These are phyloP conservation scores for Saturnia japonica DNA, from an alignment of 2,888 invertebrate genomes.

Conservation along the genomic window DNA sequence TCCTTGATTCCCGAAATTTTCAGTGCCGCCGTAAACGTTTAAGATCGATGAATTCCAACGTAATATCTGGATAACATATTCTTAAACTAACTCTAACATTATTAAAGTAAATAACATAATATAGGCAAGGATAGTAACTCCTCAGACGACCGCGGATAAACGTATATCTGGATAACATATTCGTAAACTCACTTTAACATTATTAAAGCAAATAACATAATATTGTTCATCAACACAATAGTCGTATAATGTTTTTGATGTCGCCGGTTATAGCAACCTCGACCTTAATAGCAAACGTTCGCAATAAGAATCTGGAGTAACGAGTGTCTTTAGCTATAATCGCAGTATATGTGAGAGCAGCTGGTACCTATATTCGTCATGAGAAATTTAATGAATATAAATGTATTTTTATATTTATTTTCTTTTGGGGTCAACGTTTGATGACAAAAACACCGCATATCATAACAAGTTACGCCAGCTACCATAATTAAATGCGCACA, in stretches of 20 bases:
- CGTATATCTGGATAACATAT: neutral
- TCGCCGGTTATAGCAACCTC: slow-evolving; percentile 1
- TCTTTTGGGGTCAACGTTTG: neutral
- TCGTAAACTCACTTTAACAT: neutral
- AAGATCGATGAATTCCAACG: no score
- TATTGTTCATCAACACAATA: neutral
- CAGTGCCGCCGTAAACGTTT: no score
- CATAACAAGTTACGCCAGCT: neutral
- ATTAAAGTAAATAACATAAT: no score
- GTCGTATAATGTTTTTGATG: neutral
- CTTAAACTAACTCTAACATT: no score
- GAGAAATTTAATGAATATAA: neutral
- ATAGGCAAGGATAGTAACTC: no score
- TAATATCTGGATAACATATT: no score
- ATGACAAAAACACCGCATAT: neutral
- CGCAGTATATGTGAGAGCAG: slow-evolving; percentile 3
- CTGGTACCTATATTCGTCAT: neutral
- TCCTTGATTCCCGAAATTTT: no score
- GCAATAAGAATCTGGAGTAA: slow-evolving; percentile 6
- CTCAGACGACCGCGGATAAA: no score
- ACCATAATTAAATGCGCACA: no score
- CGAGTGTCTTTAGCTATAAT: neutral
- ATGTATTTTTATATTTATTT: neutral
- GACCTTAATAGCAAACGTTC: neutral
- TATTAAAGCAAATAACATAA: neutral